Evolutionary conservation across 2,113 vertebrate genomes (phyloP), one percentile per base, ranked within the genome.

Genomic region (Spea multiplicata): DNA sequence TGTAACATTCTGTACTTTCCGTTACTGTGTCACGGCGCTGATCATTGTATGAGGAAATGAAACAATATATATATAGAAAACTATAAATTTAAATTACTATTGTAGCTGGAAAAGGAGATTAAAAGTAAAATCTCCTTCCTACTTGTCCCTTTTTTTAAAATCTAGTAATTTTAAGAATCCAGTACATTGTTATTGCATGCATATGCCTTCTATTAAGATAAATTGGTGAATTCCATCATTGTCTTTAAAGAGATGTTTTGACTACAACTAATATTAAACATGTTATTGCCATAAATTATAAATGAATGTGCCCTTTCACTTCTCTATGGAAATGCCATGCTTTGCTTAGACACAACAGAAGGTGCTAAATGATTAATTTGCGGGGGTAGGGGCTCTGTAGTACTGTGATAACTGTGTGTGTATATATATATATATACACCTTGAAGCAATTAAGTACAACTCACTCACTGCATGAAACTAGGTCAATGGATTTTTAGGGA

Each of bases 281-380:
- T 59, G 55, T 3, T 49, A 70, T 44, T 50, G 45, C 44, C 44
- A 8, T n/a, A 48, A 81, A 75, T 45, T 66, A 79, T 76, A 74
- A 48, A 82, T 59, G 68, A 47, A 16, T 45, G 71, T 17, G 44
- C 16, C 7, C 44, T n/a, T 70, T 9, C 48, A 44, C 49, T 44
- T 9, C 30, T 12, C 65, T 45, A 46, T 6, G n/a, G 12, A 75
- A 67, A 6, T 7, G 5, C 14, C 12, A 45, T 30, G 17, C 17
- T 49, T 8, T 61, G 75, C 7, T 3, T 3, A 82, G 55, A 47
- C 62, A 64, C 1, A 65, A 69, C 2, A 1, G 70, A 66, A 81
- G 14, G 49, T 5, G 57, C 66, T 81, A 52, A 82, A 71, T 17
- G 55, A 82, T 82, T 62, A 5, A 5, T 57, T 17, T 5, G 67